Evolutionary conservation across 2,113 vertebrate genomes (phyloP).

Genomic region (Cinclus mexicanus): DNA sequence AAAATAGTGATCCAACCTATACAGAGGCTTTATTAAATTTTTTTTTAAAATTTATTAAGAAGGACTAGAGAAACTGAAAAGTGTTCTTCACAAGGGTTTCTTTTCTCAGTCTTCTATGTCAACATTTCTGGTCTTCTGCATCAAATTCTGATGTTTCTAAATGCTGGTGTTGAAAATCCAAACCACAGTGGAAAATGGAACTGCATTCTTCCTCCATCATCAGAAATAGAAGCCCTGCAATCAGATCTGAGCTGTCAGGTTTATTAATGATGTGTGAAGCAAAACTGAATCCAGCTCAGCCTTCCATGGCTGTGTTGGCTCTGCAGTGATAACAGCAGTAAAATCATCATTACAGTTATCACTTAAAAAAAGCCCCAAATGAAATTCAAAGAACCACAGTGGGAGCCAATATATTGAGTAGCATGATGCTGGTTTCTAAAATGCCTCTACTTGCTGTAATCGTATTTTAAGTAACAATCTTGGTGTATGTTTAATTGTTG

Average conservation of each 20-base stretch:
- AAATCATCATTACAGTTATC: neutral
- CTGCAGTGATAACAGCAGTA: neutral
- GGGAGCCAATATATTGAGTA: neutral
- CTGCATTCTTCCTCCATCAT: neutral
- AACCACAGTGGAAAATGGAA: neutral
- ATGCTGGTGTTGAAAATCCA: neutral
- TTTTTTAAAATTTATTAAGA: neutral
- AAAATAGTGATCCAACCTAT: neutral
- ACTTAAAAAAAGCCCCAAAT: neutral
- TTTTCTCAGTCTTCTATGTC: neutral
- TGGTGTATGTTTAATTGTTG: neutral
- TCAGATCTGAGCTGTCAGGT: neutral
- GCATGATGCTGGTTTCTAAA: neutral
- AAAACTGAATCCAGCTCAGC: constrained; percentile 1
- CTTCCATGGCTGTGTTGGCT: neutral
- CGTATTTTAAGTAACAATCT: neutral
- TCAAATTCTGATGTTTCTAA: neutral
- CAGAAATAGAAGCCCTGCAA: neutral
- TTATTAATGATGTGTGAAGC: constrained; percentile 42
- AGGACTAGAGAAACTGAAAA: neutral
- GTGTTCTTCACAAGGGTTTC: neutral
- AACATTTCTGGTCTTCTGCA: neutral
- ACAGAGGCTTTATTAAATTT: neutral
- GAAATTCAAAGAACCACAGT: neutral
- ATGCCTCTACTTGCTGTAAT: neutral